Evolutionary conservation across 2,113 vertebrate genomes (phyloP).

Genomic region (Lepisosteus osseus): DNA sequence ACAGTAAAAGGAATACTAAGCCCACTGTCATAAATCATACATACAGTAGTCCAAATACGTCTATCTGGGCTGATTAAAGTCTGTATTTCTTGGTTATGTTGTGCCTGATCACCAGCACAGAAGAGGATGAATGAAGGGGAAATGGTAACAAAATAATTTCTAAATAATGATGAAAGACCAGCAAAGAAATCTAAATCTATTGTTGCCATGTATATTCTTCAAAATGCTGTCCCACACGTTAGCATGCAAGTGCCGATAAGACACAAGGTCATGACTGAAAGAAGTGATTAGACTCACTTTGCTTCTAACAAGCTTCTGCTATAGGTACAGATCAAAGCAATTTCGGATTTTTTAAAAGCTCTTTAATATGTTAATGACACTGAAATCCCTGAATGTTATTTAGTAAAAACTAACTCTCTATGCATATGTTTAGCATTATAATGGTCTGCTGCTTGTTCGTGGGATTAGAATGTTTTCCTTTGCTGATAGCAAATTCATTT

Average conservation of each 20-base stretch:
- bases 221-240: background rate
- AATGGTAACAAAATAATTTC: too few species aligned
- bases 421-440: background rate
- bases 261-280: background rate
- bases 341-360: constrained; percentile 1
- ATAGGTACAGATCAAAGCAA: constrained; percentile 10
- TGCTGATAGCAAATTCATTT: background rate
- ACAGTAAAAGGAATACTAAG: too few species aligned
- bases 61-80: too few species aligned
- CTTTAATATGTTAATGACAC: constrained; percentile 1
- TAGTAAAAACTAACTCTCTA: background rate
- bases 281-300: constrained; percentile 8
- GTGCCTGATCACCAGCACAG: too few species aligned
- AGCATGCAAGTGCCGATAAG: background rate
- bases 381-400: background rate
- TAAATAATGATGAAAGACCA: too few species aligned
- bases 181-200: too few species aligned
- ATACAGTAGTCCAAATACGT: too few species aligned
- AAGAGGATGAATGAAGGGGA: too few species aligned
- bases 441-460: background rate
- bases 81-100: too few species aligned
- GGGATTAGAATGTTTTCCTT: background rate
- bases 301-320: background rate
- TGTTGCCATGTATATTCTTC: background rate
- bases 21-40: too few species aligned